Percentiles rank a stretch among this genome's conserved stretches.
phyloP scores from a whole-genome alignment of 2,888 invertebrate genomes.

The Imbricaverruca yamaguchii region DNA sequence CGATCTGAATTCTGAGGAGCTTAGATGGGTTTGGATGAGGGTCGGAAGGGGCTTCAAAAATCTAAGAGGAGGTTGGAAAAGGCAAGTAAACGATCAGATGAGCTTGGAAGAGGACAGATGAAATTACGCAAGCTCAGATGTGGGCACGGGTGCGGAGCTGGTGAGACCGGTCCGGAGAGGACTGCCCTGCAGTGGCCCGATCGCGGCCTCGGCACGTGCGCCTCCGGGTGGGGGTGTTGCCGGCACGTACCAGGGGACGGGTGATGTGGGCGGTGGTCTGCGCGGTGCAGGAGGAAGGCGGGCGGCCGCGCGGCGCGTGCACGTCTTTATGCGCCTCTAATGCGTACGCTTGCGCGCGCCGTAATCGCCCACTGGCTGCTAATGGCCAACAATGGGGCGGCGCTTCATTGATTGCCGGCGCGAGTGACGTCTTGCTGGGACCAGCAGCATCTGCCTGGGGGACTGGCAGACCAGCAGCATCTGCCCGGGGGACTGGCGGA shows the following conservation, averaged over 20 bases:
- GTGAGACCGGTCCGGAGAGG: not conserved
- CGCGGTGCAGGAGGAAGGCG: not conserved
- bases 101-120: too few relatives aligned
- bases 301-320: not conserved
- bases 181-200: not conserved
- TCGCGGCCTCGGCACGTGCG: not conserved
- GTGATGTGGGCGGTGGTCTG: not conserved
- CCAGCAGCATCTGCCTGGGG: too few relatives aligned
- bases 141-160: too few relatives aligned
- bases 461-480: too few relatives aligned
- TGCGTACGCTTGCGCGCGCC: not conserved
- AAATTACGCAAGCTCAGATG: too few relatives aligned
- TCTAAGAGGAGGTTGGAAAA: too few relatives aligned
- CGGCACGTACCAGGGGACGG: not conserved
- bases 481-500: too few relatives aligned
- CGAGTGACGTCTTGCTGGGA: too few relatives aligned
- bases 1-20: too few relatives aligned
- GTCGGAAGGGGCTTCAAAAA: too few relatives aligned
- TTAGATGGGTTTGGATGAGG: too few relatives aligned
- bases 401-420: not conserved
- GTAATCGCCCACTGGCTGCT: not conserved
- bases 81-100: too few relatives aligned
- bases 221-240: not conserved
- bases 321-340: not conserved
- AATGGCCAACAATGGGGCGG: not conserved